Percentiles rank a stretch among this genome's conserved stretches.
phyloP scores from a whole-genome alignment of 2,888 invertebrate species.

The Epinotia demarniana region DNA sequence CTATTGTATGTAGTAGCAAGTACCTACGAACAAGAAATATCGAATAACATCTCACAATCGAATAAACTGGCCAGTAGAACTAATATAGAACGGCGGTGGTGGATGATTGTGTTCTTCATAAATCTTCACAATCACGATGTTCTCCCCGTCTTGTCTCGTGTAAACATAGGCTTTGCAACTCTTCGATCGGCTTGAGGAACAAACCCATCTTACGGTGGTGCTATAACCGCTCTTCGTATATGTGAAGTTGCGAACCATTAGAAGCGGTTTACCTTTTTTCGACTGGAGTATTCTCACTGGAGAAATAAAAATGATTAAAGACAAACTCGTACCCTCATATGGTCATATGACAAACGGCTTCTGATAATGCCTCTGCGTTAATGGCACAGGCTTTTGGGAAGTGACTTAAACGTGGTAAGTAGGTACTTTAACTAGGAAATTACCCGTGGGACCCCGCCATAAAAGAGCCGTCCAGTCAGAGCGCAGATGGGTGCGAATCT shows the following conservation, averaged over 20 bases:
- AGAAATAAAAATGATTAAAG: background rate
- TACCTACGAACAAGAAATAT: no score
- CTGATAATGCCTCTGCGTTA: background rate
- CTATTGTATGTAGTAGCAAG: no score
- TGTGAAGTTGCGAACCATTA: conserved; percentile 22
- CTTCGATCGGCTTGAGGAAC: conserved; percentile 34
- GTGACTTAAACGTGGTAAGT: no score
- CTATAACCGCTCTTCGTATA: conserved; percentile 9
- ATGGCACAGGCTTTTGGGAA: no score
- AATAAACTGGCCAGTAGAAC: conserved; percentile 25
- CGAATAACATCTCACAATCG: conserved; percentile 9
- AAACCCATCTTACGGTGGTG: conserved; percentile 23
- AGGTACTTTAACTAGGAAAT: no score
- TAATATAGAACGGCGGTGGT: conserved; percentile 14
- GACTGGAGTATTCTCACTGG: conserved; percentile 31
- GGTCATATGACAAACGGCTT: background rate
- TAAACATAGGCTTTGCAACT: conserved; percentile 14
- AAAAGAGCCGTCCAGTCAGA: no score
- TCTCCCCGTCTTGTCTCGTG: background rate
- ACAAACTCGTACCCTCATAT: background rate
- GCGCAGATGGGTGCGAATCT: no score
- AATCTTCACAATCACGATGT: background rate
- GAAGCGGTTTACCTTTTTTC: conserved; percentile 27
- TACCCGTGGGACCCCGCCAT: no score
- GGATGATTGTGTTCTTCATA: conserved; percentile 28